Base-by-base conservation (phyloP, 92 coral and sea anemone species). In the Palythoa grandis region DNA sequence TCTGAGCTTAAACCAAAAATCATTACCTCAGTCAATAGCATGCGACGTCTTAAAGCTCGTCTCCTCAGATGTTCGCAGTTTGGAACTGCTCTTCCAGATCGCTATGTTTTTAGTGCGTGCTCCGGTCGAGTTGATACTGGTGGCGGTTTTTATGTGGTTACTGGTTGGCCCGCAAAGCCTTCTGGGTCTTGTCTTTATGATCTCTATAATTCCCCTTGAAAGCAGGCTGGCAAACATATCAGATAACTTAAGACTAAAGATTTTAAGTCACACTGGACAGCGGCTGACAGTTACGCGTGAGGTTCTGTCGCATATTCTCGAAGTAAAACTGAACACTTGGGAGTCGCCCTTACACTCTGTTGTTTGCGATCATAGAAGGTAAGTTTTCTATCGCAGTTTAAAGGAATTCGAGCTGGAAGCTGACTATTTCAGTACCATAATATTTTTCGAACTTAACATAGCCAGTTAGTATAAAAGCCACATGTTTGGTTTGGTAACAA, bases 161-260 rank as follows among this genome's bases (percentile, higher is more conserved):
- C 66, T 80, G 74, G 61, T 80, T 43, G 85, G 74, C 29, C 43
- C 74, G 23, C 85, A 66, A 80, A 17, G 85, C 47, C 85, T 80
- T 80, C 16, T 68, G 63, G 85, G 85, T 12, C 35, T 80, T 48
- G 85, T 70, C 24, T 80, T 80, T 15, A 80, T 80, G 85, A 67
- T 80, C 38, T 43, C 85, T 37, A 80, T 80, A 22, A 80, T 80
- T 80, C 85, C 85, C 61, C 74, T 80, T 22, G 85, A 80, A 14
- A 80, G 85, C 61, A 80, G 85, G 54, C 74, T 80, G 85, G 85
- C 85, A 14, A 80, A 80, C 74, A 80, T 80, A 52, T 65, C 47
- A 8, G 85, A 80, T 7, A 80, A 80, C n/a, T 67, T 80, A 68
- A 80, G 74, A 50, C 40, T 66, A 2, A 80, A 65, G 85, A 66